Evolutionary conservation across 2,113 vertebrate species (phyloP), one percentile per base, ranked within the genome.

Genomic region (Poeciliopsis retropinna): DNA sequence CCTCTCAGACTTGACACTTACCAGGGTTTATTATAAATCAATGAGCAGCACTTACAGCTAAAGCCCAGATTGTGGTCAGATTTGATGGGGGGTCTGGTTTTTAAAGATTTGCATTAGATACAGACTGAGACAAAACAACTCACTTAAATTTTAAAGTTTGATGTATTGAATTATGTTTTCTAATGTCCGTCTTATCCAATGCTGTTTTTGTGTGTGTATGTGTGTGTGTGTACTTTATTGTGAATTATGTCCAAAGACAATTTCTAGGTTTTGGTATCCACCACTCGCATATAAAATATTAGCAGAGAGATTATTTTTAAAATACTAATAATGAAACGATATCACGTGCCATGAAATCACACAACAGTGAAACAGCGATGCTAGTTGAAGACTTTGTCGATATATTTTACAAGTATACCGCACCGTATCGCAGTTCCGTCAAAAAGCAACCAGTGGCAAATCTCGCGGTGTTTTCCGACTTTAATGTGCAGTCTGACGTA

Each of bases 1-100:
- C 90, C 87, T 87, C 89, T 92, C 87, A 78, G 70, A 84, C 72
- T 89, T 89, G 87, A 91, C 88, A 87, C 87, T 87, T 80, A 81
- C 31, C 86, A 87, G 87, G 78, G 89, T 87, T 91, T 84, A 85
- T 69, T 85, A 83, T 89, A 85, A 87, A 88, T 88, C 87, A 88
- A 81, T 66, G 69, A 76, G 62, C 78, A 86, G 73, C 85, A 85
- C 86, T 87, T 81, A 70, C 68, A 30, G 71, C 76, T 85, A 69
- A 62, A 76, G 51, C 60, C n/a, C 54, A 67, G 85, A 86, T 84
- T 81, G 75, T 67, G 75, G 76, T 75, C 69, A 60, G 76, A 82
- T 78, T 71, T 68, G 72, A 74, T 70, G 37, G 70, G 70, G 67
- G 73, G 73, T 87, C 85, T 83, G 72, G 66, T 75, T 74, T 62